Conservation (phyloP, 2,113 vertebrate species). For the Oreocharis arfaki region DNA sequence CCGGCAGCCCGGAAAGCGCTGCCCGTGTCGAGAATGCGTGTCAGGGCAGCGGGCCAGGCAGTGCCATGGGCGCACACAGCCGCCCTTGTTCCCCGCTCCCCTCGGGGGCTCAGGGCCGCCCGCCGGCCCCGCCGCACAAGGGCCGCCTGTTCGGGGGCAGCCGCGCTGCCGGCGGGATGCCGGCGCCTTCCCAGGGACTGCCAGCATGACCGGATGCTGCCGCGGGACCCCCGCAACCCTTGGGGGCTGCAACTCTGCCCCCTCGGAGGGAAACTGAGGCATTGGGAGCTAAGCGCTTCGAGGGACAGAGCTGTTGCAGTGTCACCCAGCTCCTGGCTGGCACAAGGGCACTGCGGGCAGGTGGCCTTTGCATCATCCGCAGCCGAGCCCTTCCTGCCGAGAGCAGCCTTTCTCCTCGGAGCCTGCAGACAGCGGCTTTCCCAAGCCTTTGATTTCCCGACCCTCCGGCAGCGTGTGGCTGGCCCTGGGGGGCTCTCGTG, state of each 20-base stretch:
- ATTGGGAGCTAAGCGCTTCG: fast-evolving
- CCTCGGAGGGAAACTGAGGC: not conserved
- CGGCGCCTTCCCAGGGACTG: not conserved
- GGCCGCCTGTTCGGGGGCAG: constrained; percentile 2
- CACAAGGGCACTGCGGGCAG: fast-evolving
- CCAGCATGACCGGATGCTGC: not conserved
- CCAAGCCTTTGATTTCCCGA: not conserved
- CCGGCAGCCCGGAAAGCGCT: constrained; percentile 22
- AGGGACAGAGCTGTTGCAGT: not conserved
- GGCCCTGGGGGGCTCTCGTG: not conserved
- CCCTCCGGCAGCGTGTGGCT: not conserved
- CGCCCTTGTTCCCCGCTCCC: constrained; percentile 36
- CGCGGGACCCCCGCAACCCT: not conserved
- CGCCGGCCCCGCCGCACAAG: not conserved
- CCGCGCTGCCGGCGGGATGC: not conserved
- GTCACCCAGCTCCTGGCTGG: not conserved
- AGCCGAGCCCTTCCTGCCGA: not conserved
- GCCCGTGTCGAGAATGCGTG: not conserved
- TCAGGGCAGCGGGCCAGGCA: not conserved
- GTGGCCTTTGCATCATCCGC: not conserved
- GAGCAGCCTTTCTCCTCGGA: not conserved
- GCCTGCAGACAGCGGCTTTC: not conserved
- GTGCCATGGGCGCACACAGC: not conserved
- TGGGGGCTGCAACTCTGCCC: not conserved
- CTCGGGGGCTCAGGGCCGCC: not conserved